Conservation (phyloP, 2,797 vertebrate genomes). For the Picus viridis region DNA sequence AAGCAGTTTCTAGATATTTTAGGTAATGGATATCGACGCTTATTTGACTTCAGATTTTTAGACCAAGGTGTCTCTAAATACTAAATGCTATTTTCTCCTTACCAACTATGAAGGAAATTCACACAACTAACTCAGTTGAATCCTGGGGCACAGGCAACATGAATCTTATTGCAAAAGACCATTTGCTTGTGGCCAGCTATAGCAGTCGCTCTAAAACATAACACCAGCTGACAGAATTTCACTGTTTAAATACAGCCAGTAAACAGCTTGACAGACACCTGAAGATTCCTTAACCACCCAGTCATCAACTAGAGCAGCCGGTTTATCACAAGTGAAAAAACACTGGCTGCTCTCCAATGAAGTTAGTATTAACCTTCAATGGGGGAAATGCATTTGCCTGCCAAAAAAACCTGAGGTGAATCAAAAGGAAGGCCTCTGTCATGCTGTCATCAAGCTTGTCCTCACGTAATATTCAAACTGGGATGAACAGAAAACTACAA, state of each 20-base stretch:
- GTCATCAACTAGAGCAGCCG: background rate
- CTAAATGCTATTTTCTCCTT: background rate
- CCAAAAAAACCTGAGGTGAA: background rate
- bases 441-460: background rate
- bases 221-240: conserved; percentile 3
- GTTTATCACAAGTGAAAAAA: background rate
- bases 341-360: background rate
- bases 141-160: background rate
- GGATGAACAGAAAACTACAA: background rate
- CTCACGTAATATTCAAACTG: background rate
- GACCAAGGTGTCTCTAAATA: background rate
- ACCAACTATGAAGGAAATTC: background rate
- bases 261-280: conserved; percentile 36
- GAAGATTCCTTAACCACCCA: conserved; percentile 10
- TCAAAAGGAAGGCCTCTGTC: background rate
- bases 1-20: background rate
- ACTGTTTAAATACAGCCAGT: background rate
- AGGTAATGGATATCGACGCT: background rate
- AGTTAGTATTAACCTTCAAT: background rate
- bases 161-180: background rate
- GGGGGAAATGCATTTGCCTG: background rate
- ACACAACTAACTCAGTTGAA: background rate
- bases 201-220: conserved; percentile 20
- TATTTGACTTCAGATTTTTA: background rate
- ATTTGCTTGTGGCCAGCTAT: background rate